Evolutionary conservation across 2,888 invertebrate genomes (phyloP), one percentile per base, ranked within the genome.

Genomic region (Alviniconcha strummeri): DNA sequence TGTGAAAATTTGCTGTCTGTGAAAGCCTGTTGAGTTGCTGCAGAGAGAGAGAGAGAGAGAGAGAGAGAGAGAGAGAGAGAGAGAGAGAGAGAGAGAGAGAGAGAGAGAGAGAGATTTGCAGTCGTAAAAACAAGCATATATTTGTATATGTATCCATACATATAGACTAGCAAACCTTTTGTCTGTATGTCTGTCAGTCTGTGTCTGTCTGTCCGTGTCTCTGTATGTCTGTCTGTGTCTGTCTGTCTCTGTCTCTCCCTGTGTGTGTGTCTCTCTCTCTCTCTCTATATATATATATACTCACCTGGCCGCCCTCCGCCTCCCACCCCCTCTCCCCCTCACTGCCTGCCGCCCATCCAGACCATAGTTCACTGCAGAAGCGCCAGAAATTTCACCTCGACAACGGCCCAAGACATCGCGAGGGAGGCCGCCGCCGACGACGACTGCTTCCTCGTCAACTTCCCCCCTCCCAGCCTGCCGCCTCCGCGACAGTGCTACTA

Each of bases 381-480:
- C 15, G 11, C 17, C 36, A 75, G 52, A 52, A 82, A 82, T 54
- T 54, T 57, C n/a, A 57, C 82, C 15, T n/a, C 8, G n/a, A n/a
- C 36, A 17, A 55, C n/a, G 8, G 76, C 60, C 57, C 17, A n/a
- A 15, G 64, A 60, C 36, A 36, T 67, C 1, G 76, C 67, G 4
- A 15, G 9, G 36, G 36, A 76, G 7, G 19, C 67, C 3, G 52
- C 54, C 4, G 55, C 67, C 4, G 76, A 82, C 13, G n/a, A 36
- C 55, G 84, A 77, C 77, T 85, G 85, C 55, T 19, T 71, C 11
- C 56, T 84, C 15, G 17, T 57, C 69, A 74, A 81, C 78, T 55
- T 55, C 15, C 85, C 85, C 13, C 82, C 84, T 54, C 80, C 77
- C 72, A 55, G 17, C 11, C 84, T 84, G 6, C 82, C 84, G 17